These are phyloP conservation scores for Pollenia griseotomentosa DNA, from an alignment of 2,888 invertebrate genomes.

Conservation along the genomic window DNA sequence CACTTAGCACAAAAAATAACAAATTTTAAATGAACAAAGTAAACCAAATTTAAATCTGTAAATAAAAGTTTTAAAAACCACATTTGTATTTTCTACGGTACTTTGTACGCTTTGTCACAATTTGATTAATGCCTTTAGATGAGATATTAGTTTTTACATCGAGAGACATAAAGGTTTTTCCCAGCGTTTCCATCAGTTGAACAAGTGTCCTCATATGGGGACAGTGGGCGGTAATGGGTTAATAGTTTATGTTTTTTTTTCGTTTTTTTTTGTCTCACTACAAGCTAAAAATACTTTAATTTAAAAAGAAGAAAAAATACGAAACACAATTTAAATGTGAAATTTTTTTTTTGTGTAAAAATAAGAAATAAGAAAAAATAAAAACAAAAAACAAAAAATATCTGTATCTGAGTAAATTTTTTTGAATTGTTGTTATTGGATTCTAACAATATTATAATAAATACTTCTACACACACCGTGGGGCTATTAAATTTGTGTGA, in stretches of 20 bases:
- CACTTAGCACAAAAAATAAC: too few relatives aligned
- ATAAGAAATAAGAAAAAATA: conserved; percentile 29
- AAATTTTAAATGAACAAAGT: too few relatives aligned
- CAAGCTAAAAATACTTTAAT: conserved; percentile 71
- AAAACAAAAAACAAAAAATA: conserved; percentile 15
- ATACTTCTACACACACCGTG: not conserved
- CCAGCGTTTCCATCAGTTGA: too few relatives aligned
- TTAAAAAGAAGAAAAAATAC: conserved; percentile 31
- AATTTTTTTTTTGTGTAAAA: conserved; percentile 28
- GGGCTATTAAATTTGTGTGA: not conserved
- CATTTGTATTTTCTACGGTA: too few relatives aligned
- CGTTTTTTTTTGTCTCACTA: conserved; percentile 49
- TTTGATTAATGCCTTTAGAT: too few relatives aligned
- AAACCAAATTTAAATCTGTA: too few relatives aligned
- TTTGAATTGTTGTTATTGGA: conserved; percentile 21
- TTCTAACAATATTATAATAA: conserved; percentile 39
- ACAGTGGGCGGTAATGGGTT: too few relatives aligned
- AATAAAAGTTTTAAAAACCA: too few relatives aligned
- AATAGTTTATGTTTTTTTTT: conserved; percentile 31
- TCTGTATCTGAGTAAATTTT: conserved; percentile 41
- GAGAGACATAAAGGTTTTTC: too few relatives aligned
- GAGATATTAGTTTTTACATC: too few relatives aligned
- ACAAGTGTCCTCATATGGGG: too few relatives aligned
- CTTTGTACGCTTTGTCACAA: too few relatives aligned
- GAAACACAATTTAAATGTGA: conserved; percentile 40